Conservation (phyloP, 2,888 invertebrate species). For the Pandemis cinnamomeana region DNA sequence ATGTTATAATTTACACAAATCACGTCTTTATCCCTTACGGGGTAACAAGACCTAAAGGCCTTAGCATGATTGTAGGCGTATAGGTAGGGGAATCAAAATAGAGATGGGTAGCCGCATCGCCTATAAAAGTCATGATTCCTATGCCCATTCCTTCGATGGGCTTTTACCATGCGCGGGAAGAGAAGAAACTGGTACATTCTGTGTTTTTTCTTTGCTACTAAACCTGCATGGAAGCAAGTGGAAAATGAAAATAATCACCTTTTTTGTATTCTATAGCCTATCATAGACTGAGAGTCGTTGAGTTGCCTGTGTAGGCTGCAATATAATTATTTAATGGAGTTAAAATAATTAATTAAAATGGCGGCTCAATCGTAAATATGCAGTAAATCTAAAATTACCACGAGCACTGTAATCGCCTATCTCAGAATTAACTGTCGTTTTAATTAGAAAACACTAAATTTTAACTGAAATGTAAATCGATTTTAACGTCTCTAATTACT, state of each 20-base stretch:
- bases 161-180: too few relatives aligned
- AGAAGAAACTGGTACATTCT: too few relatives aligned
- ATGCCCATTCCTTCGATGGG: too few relatives aligned
- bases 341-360: slow-evolving; percentile 14
- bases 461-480: slow-evolving; percentile 8
- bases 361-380: slow-evolving; percentile 11
- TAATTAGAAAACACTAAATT: slow-evolving; percentile 23
- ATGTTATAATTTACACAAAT: too few relatives aligned
- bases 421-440: slow-evolving; percentile 18
- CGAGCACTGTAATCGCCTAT: slow-evolving; percentile 17
- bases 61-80: too few relatives aligned
- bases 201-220: too few relatives aligned
- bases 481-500: slow-evolving; percentile 29
- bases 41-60: too few relatives aligned
- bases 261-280: background rate
- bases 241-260: background rate
- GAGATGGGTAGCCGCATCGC: too few relatives aligned
- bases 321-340: background rate
- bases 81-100: too few relatives aligned
- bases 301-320: background rate
- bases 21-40: too few relatives aligned
- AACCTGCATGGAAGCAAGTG: too few relatives aligned
- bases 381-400: slow-evolving; percentile 21
- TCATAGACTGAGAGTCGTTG: background rate
- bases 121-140: too few relatives aligned